Conservation (phyloP, 2,113 vertebrate species). For the Myiagra hebetior region DNA sequence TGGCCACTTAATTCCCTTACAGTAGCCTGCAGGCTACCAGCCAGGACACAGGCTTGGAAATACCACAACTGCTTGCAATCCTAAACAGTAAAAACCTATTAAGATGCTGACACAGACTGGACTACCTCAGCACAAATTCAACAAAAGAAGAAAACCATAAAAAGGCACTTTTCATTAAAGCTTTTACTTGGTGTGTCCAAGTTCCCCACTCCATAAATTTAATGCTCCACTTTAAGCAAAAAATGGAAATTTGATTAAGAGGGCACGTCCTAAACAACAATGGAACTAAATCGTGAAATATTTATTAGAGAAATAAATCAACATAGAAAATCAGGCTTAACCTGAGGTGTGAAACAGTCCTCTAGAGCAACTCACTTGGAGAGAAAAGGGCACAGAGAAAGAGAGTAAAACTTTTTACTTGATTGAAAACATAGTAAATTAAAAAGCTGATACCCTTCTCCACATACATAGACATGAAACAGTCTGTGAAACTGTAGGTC, state of each 20-base stretch:
- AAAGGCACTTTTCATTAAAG: not conserved
- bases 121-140: not conserved
- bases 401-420: not conserved
- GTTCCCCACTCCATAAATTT: not conserved
- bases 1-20: not conserved
- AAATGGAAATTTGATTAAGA: slow-evolving; percentile 13
- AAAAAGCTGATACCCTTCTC: not conserved
- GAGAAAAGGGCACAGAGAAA: not conserved
- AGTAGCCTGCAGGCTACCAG: not conserved
- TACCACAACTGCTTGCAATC: not conserved
- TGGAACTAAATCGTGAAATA: not conserved
- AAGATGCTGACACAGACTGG: not conserved
- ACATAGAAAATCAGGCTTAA: not conserved
- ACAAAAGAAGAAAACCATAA: not conserved
- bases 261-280: not conserved
- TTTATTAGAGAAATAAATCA: slow-evolving; percentile 28
- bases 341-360: not conserved
- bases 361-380: not conserved
- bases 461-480: not conserved
- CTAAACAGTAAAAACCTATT: not conserved
- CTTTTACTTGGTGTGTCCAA: not conserved
- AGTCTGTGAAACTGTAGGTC: not conserved
- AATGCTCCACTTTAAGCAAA: not conserved
- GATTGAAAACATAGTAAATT: not conserved
- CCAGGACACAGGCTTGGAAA: not conserved